These are phyloP conservation scores for Pelosia muscerda DNA, from an alignment of 2,888 invertebrate species.

Conservation along the genomic window DNA sequence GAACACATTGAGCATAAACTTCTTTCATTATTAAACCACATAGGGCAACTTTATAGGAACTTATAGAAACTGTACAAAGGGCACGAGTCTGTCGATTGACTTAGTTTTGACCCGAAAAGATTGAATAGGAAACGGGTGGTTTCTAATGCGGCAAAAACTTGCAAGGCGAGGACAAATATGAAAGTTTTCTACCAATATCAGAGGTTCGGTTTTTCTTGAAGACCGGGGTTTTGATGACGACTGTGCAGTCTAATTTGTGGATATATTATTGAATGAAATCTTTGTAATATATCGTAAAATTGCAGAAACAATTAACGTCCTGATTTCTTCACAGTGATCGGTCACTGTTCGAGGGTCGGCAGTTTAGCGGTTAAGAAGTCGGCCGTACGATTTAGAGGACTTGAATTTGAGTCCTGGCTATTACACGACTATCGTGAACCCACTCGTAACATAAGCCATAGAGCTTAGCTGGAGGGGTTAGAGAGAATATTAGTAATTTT, in stretches of 20 bases:
- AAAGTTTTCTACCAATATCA: conserved; percentile 56
- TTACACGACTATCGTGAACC: too few relatives aligned
- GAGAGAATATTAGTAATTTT: too few relatives aligned
- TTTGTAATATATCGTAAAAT: too few relatives aligned
- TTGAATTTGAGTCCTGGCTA: too few relatives aligned
- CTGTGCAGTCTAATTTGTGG: conserved; percentile 52
- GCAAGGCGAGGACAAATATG: conserved; percentile 54
- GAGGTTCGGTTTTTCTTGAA: conserved; percentile 50
- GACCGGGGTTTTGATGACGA: conserved; percentile 40
- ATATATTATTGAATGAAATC: conserved; percentile 44
- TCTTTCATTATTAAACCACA: background rate
- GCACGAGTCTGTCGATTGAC: conserved; percentile 41
- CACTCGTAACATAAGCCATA: too few relatives aligned
- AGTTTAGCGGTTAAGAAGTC: too few relatives aligned
- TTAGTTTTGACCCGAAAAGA: conserved; percentile 45
- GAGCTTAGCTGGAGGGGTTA: too few relatives aligned
- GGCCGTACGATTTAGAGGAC: too few relatives aligned
- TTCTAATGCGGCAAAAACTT: conserved; percentile 53
- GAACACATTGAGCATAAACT: conserved; percentile 10
- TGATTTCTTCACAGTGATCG: too few relatives aligned
- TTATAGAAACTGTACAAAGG: conserved; percentile 35
- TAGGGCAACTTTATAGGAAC: conserved; percentile 25
- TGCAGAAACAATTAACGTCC: too few relatives aligned
- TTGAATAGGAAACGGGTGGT: conserved; percentile 45
- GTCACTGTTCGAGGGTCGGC: too few relatives aligned